Evolutionary conservation across 2,113 vertebrate species (phyloP).

Genomic region (Mus pahari): DNA sequence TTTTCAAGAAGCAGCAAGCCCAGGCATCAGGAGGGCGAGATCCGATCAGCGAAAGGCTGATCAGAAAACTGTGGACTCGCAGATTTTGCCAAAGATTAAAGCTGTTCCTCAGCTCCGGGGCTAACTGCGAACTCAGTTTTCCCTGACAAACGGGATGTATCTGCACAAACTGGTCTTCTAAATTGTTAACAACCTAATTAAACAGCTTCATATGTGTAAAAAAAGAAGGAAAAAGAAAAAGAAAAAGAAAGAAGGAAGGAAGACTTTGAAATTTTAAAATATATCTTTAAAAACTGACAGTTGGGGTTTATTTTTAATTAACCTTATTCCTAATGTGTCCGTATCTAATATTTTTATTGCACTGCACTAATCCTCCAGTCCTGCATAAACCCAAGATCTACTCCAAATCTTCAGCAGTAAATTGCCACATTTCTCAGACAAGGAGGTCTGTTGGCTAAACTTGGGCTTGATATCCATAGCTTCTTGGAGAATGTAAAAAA

Average conservation of each 20-base stretch:
- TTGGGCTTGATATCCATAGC: background rate
- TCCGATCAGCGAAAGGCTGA: too few relatives aligned
- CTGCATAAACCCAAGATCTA: background rate
- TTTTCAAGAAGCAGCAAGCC: too few relatives aligned
- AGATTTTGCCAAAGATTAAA: too few relatives aligned
- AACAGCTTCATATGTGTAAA: background rate
- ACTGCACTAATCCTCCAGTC: background rate
- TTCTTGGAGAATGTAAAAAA: background rate
- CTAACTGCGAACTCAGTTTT: too few relatives aligned
- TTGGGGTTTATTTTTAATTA: slow-evolving; percentile 19
- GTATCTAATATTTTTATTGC: slow-evolving; percentile 7
- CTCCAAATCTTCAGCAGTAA: background rate
- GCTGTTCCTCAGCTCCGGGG: too few relatives aligned
- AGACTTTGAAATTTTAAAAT: background rate
- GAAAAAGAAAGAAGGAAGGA: too few relatives aligned
- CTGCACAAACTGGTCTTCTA: too few relatives aligned
- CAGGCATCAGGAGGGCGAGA: too few relatives aligned
- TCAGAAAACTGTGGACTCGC: too few relatives aligned
- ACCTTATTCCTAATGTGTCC: background rate
- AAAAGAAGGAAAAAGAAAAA: too few relatives aligned
- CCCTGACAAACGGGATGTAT: too few relatives aligned
- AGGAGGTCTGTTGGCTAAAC: background rate
- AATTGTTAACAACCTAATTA: too few relatives aligned
- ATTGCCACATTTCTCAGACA: background rate
- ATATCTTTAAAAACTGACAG: background rate